Evolutionary conservation across 2,113 vertebrate genomes (phyloP).

Genomic region (Psittacus erithacus): DNA sequence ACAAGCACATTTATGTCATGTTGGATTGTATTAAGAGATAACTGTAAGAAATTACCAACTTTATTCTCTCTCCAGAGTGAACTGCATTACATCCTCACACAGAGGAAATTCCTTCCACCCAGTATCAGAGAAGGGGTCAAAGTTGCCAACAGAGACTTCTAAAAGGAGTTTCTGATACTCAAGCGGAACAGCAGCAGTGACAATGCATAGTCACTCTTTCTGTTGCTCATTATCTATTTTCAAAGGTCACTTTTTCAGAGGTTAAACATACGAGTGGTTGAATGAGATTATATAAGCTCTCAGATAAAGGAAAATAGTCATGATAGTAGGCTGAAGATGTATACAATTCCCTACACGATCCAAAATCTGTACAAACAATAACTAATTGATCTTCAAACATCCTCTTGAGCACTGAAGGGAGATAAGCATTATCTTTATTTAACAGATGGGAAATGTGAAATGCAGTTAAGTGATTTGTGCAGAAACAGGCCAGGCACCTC

Average conservation of each 20-base stretch:
- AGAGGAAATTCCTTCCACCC: neutral
- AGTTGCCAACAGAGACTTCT: constrained; percentile 11
- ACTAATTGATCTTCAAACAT: constrained; percentile 48
- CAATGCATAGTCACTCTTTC: neutral
- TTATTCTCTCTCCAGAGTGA: neutral
- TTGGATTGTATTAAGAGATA: neutral
- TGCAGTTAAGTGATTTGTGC: neutral
- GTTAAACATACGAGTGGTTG: neutral
- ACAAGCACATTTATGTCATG: neutral
- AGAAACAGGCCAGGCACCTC: neutral
- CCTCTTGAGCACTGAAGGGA: neutral
- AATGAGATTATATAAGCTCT: constrained; percentile 12
- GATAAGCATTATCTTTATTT: constrained; percentile 49
- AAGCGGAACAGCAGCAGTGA: neutral
- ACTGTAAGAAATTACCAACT: neutral
- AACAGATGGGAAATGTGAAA: constrained; percentile 40
- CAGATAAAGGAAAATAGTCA: constrained; percentile 10
- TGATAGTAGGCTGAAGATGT: neutral
- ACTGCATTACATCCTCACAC: neutral
- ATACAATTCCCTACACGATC: neutral
- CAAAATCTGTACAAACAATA: constrained; percentile 23
- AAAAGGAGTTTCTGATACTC: neutral
- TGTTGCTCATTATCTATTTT: constrained; percentile 33
- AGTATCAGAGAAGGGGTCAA: neutral
- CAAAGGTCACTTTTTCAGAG: constrained; percentile 29